Evolutionary conservation across 2,888 invertebrate species (phyloP).

Genomic region (Acrocyrtus sp.): DNA sequence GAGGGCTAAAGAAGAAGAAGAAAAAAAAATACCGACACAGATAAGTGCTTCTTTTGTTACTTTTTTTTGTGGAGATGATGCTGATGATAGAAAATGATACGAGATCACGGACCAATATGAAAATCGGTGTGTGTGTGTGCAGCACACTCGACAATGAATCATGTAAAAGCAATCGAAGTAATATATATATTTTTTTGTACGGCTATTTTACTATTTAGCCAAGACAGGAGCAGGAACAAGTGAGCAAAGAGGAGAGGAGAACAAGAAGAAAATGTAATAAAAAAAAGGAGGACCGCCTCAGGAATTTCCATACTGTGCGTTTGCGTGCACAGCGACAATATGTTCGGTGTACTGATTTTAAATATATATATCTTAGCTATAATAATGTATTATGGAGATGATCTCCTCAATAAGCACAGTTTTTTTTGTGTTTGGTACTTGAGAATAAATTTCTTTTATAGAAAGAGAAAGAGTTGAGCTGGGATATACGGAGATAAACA

Average conservation of each 20-base stretch:
- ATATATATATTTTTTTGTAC: conserved; percentile 21
- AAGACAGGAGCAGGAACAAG: too few relatives aligned
- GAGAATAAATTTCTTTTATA: too few relatives aligned
- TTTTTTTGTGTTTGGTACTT: too few relatives aligned
- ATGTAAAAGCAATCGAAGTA: conserved; percentile 42
- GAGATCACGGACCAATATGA: neutral
- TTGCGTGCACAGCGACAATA: conserved; percentile 39
- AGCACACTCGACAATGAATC: conserved; percentile 38
- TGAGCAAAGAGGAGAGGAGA: conserved; percentile 29
- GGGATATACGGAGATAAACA: too few relatives aligned
- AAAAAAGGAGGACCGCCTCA: conserved; percentile 47
- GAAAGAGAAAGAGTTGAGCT: too few relatives aligned
- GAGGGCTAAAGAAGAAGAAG: neutral
- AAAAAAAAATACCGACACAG: neutral
- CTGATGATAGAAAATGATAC: neutral
- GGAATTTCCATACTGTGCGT: conserved; percentile 47
- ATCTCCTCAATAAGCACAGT: too few relatives aligned
- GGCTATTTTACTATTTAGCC: too few relatives aligned
- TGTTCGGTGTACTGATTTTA: too few relatives aligned
- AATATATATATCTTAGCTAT: too few relatives aligned
- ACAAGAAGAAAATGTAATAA: conserved; percentile 14
- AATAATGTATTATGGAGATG: too few relatives aligned
- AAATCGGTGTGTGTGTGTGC: neutral
- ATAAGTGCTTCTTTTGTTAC: neutral
- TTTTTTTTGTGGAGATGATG: neutral